These are phyloP conservation scores for Trissolcus brochymenae DNA, from an alignment of 2,888 invertebrate genomes.

Conservation along the genomic window DNA sequence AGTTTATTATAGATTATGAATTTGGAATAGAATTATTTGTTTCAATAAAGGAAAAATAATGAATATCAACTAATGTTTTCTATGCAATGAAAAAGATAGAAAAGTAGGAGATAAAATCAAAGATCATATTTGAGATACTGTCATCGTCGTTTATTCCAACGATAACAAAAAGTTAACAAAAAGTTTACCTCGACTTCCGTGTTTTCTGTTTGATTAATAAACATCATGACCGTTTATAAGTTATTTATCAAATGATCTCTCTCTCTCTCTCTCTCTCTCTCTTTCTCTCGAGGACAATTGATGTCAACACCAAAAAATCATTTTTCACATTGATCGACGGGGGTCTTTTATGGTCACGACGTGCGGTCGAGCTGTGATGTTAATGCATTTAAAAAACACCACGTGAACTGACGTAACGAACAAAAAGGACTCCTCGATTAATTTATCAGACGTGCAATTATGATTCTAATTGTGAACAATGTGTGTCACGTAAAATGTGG, in stretches of 20 bases:
- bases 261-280: too few species aligned
- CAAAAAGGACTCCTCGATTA: neutral
- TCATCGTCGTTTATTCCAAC: neutral
- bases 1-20: too few species aligned
- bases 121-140: neutral
- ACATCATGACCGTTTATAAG: neutral
- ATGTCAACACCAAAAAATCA: too few species aligned
- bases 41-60: too few species aligned
- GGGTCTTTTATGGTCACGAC: too few species aligned
- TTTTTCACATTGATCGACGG: too few species aligned
- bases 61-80: too few species aligned
- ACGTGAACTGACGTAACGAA: slow-evolving; percentile 17
- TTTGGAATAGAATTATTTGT: too few species aligned
- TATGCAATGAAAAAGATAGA: too few species aligned
- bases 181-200: neutral
- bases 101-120: neutral
- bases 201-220: neutral
- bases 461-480: slow-evolving; percentile 30
- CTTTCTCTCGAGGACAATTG: too few species aligned
- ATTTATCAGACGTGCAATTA: slow-evolving; percentile 23
- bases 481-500: slow-evolving; percentile 26
- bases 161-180: neutral
- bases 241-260: neutral
- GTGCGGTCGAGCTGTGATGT: neutral
- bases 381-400: slow-evolving; percentile 8